A percentile compares a stretch with the other conserved stretches of the same genome.
phyloP scores from a whole-genome alignment of 2,797 vertebrate species.

The Microctenopoma steveboyesi region DNA sequence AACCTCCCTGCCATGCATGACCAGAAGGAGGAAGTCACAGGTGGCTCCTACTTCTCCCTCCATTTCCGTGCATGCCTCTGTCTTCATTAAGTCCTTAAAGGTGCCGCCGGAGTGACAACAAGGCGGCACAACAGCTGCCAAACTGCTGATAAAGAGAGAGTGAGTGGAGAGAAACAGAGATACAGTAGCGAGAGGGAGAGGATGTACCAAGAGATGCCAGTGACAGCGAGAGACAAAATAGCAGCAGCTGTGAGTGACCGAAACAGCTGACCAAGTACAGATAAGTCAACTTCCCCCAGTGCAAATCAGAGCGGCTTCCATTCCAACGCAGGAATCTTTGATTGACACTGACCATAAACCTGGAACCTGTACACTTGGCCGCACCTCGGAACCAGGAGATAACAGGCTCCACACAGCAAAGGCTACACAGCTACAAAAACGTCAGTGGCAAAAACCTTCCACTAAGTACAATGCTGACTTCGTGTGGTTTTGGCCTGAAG shows the following conservation, averaged over 20 bases:
- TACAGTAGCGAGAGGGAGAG: background rate
- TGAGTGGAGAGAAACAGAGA: constrained; percentile 23
- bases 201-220: constrained; percentile 46
- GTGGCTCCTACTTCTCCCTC: constrained; percentile 47
- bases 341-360: constrained; percentile 36
- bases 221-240: constrained; percentile 66
- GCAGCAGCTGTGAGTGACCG: constrained; percentile 71
- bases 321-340: constrained; percentile 21
- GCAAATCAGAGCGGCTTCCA: constrained; percentile 32
- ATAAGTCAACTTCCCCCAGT: constrained; percentile 50
- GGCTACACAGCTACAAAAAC: constrained; percentile 7
- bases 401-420: constrained; percentile 7
- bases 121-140: constrained; percentile 76
- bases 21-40: constrained; percentile 62
- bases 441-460: background rate
- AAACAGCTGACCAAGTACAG: constrained; percentile 83
- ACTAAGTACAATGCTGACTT: constrained; percentile 3
- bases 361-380: constrained; percentile 8
- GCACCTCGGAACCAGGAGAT: constrained; percentile 18
- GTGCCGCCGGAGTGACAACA: constrained; percentile 65
- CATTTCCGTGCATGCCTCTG: constrained; percentile 39
- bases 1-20: constrained; percentile 46
- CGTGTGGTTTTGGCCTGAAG: constrained; percentile 14
- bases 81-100: constrained; percentile 39
- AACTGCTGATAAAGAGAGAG: constrained; percentile 58